phyloP scores from a whole-genome alignment of 2,888 invertebrate genomes.

The Mesoligia furuncula region DNA sequence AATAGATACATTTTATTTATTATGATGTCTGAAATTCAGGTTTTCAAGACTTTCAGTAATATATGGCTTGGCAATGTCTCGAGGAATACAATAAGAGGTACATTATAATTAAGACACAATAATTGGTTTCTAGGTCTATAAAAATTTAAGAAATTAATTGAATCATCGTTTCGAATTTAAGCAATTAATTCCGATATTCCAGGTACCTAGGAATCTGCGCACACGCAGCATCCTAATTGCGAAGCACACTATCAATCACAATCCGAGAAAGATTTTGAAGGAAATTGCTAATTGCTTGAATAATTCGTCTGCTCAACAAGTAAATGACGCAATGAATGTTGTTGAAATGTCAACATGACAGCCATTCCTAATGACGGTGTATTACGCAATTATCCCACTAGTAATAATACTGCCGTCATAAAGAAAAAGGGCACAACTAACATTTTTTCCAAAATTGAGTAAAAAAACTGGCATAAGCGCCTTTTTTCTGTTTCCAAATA shows the following conservation, averaged over 20 bases:
- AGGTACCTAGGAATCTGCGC: neutral
- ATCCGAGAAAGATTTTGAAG: neutral
- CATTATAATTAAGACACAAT: neutral
- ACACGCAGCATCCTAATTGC: neutral
- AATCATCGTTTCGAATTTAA: conserved; percentile 23
- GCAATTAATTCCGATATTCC: neutral
- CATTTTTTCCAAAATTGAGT: too few relatives aligned
- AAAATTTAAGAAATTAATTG: neutral
- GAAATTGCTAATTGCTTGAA: neutral
- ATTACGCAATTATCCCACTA: neutral
- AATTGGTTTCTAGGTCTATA: conserved; percentile 20
- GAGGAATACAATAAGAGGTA: conserved; percentile 8
- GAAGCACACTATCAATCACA: neutral
- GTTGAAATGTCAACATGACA: neutral
- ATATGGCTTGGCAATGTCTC: conserved; percentile 2
- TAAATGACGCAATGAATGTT: neutral
- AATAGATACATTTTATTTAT: neutral
- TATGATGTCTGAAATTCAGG: neutral
- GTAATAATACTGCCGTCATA: too few relatives aligned
- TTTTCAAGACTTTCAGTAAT: neutral
- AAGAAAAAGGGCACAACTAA: too few relatives aligned
- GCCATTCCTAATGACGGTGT: neutral
- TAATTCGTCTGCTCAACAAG: neutral
- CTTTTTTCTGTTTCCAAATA: too few relatives aligned
- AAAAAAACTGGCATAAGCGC: too few relatives aligned